Percentiles rank a stretch among this genome's conserved stretches.
phyloP scores from a whole-genome alignment of 2,888 invertebrate genomes.

The Harpagoxenus sublaevis region DNA sequence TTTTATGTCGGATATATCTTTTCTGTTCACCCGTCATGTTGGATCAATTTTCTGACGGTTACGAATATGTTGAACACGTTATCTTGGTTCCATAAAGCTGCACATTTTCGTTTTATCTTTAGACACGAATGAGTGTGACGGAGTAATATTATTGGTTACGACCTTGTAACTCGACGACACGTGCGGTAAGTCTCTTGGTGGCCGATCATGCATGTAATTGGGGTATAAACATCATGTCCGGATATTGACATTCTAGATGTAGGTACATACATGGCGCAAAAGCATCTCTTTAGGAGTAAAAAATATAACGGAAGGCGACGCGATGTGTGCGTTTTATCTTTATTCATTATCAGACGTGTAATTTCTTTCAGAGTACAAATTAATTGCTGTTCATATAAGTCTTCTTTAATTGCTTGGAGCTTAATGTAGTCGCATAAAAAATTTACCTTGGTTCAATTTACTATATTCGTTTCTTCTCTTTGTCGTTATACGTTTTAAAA shows the following conservation, averaged over 20 bases:
- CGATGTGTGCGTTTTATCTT: background rate
- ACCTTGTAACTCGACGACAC: conserved; percentile 21
- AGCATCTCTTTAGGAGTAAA: background rate
- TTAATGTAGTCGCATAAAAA: background rate
- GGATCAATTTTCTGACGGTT: conserved; percentile 14
- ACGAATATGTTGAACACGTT: background rate
- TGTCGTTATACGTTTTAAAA: background rate
- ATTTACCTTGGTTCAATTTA: background rate
- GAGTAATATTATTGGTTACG: conserved; percentile 38
- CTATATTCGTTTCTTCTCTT: background rate
- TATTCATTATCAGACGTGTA: background rate
- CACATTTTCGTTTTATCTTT: conserved; percentile 40
- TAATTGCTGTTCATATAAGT: background rate
- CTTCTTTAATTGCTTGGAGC: background rate
- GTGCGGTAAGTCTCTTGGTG: conserved; percentile 26
- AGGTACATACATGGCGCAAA: background rate
- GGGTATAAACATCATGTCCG: conserved; percentile 9
- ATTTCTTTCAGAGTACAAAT: background rate
- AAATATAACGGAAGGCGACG: background rate
- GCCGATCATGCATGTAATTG: conserved; percentile 42
- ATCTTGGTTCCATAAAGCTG: conserved; percentile 14
- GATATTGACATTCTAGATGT: conserved; percentile 32
- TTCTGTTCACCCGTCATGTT: conserved; percentile 12
- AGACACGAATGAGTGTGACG: conserved; percentile 14
- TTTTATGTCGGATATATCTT: background rate